phyloP scores from a whole-genome alignment of 2,888 invertebrate genomes.

The Trachelus iudaicus region DNA sequence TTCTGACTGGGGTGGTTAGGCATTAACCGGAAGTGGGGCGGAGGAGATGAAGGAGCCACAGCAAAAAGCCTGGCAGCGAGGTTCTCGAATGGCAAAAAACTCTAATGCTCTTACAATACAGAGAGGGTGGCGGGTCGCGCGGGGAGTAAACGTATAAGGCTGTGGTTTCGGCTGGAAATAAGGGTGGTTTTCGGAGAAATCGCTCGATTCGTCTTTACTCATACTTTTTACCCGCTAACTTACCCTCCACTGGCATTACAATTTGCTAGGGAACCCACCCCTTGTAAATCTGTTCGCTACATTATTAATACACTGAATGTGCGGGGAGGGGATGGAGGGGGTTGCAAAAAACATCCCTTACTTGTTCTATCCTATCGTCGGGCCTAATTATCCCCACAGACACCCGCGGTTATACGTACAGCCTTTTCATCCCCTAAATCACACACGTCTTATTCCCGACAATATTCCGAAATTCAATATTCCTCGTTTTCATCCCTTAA shows the following conservation, averaged over 20 bases:
- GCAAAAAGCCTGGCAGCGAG: slow-evolving; percentile 8
- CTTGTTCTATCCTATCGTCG: not conserved
- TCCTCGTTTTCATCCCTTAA: not conserved
- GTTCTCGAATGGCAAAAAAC: slow-evolving; percentile 10
- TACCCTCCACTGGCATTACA: not conserved
- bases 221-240: not conserved
- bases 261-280: not conserved
- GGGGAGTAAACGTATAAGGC: not conserved
- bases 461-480: not conserved
- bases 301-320: slow-evolving; percentile 14
- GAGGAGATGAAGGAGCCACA: not conserved
- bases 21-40: not conserved
- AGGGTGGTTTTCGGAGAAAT: not conserved
- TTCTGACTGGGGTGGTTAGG: not conserved
- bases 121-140: slow-evolving; percentile 2
- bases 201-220: not conserved
- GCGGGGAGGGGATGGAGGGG: rapidly evolving
- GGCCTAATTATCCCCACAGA: slow-evolving; percentile 12
- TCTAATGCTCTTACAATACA: slow-evolving; percentile 19
- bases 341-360: slow-evolving; percentile 11
- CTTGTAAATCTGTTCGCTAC: slow-evolving; percentile 19
- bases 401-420: not conserved
- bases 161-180: not conserved
- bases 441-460: not conserved
- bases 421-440: not conserved